Evolutionary conservation across 2,888 invertebrate genomes (phyloP).

Genomic region (Mamestra brassicae): DNA sequence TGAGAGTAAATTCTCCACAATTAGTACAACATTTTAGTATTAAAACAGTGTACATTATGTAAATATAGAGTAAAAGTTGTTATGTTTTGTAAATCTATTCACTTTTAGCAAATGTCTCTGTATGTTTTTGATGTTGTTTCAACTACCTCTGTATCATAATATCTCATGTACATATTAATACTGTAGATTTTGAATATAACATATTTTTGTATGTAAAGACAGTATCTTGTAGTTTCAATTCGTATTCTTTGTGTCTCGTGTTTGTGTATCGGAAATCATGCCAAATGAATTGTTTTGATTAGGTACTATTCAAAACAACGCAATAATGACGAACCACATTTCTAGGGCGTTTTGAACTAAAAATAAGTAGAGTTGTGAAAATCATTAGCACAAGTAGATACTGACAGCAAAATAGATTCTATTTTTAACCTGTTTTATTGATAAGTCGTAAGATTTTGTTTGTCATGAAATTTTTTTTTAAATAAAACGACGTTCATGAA

Average conservation of each 20-base stretch:
- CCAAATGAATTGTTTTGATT: neutral
- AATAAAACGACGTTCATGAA: too few species aligned
- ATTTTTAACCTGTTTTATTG: conserved; percentile 1
- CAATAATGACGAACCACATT: conserved; percentile 24
- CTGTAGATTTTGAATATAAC: conserved; percentile 37
- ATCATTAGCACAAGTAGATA: neutral
- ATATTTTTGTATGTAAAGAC: conserved; percentile 48
- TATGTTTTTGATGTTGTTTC: conserved; percentile 20
- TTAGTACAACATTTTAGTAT: conserved; percentile 34
- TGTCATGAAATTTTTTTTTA: too few species aligned
- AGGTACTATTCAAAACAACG: neutral
- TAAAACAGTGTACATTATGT: conserved; percentile 58
- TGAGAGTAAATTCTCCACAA: neutral
- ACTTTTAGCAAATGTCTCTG: conserved; percentile 43
- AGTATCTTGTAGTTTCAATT: conserved; percentile 24
- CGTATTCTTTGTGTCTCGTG: neutral
- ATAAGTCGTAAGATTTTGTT: too few species aligned
- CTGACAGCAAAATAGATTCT: neutral
- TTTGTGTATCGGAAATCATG: neutral
- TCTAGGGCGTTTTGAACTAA: neutral
- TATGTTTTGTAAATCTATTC: conserved; percentile 72
- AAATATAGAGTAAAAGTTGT: conserved; percentile 70
- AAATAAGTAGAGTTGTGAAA: conserved; percentile 10
- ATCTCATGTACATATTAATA: conserved; percentile 39
- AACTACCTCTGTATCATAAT: conserved; percentile 45